Conservation (phyloP, 2,113 vertebrate genomes). For the Edolisoma coerulescens region DNA sequence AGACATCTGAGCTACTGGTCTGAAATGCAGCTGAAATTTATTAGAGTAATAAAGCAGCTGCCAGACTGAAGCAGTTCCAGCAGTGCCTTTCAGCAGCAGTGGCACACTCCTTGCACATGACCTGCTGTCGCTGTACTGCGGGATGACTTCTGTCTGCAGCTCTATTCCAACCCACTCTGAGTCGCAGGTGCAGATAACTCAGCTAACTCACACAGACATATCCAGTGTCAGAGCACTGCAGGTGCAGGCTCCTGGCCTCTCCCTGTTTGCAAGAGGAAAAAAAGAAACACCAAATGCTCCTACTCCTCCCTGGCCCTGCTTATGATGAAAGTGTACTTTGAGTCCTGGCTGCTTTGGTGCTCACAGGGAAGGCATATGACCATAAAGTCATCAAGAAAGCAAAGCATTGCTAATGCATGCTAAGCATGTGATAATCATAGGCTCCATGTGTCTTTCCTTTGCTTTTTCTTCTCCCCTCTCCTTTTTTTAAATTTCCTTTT, state of each 20-base stretch:
- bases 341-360: not conserved
- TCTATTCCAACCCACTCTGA: not conserved
- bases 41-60: not conserved
- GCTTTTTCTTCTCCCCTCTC: not conserved
- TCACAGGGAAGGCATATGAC: accelerated
- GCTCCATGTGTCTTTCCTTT: not conserved
- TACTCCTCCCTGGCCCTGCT: not conserved
- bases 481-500: not conserved
- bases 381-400: not conserved
- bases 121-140: accelerated
- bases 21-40: not conserved
- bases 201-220: not conserved
- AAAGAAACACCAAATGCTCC: not conserved
- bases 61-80: not conserved
- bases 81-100: not conserved
- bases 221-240: not conserved
- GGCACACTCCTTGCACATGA: not conserved
- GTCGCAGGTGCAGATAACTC: not conserved
- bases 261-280: not conserved
- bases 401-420: not conserved
- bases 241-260: not conserved
- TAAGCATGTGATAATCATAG: not conserved
- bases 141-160: not conserved
- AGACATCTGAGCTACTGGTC: not conserved
- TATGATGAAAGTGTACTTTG: not conserved